Base-by-base conservation (phyloP, 2,113 vertebrate species). In the Platysteira castanea region DNA sequence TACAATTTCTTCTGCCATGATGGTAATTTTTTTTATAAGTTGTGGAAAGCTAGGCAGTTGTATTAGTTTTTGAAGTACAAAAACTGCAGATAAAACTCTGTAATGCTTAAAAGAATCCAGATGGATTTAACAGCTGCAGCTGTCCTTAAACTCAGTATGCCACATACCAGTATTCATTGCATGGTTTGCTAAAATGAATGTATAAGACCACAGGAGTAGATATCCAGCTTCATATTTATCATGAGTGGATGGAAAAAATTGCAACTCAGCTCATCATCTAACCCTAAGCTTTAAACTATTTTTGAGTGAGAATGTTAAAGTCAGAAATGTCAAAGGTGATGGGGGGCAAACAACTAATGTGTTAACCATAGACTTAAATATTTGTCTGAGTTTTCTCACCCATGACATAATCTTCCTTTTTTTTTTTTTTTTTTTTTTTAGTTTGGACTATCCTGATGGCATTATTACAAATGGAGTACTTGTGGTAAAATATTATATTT, bases 401-500 rank as follows among this genome's bases (percentile, higher is more conserved):
- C 3, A 8, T 91, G 23, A 94, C 22, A 46, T 87, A 49, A 4
- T n/a, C 60, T 92, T 74, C 53, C 6, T 88, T 96, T 95, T 97
- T 19, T 96, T 92, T 39, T 9, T 39, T 39, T 39, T 98, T 96
- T 93, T 98, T 27, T 95, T 94, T 97, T 98, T 33, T 95, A 99
- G 99, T 27, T 30, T 91, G 64, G 96, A 80, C 24, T 90, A 85
- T 24, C 96, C 97, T 14, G 97, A 97, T 85, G 73, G 84, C 42
- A 98, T 98, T 79, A 28, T 98, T 87, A 98, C 98, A 35, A 99
- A 99, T 18, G 98, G 98, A 87, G 97, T 98, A 22, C 92, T 99
- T 39, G 97, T 99, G 98, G 98, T 99, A 98, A 98, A 98, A 97
- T 83, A 54, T 73, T 73, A 49, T 73, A 67, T 79, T 93, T 96